phyloP scores from a whole-genome alignment of 2,888 invertebrate genomes.

The Nephrotoma appendiculata region DNA sequence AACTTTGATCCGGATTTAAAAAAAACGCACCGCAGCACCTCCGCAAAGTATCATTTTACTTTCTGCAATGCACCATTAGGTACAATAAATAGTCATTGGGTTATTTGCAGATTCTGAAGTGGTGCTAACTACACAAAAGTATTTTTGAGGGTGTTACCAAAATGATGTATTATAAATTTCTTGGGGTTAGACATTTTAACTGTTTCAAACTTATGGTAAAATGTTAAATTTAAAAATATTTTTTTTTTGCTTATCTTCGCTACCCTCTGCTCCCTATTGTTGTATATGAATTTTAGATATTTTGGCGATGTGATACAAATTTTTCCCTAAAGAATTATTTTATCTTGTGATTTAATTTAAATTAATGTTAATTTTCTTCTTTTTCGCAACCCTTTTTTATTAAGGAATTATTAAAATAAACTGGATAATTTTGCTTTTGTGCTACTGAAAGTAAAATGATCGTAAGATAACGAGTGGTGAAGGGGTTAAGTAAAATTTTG shows the following conservation, averaged over 20 bases:
- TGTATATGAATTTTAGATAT: neutral
- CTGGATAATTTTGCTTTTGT: neutral
- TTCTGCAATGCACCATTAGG: neutral
- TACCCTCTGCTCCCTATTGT: neutral
- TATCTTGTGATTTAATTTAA: neutral
- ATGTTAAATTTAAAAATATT: neutral
- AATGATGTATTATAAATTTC: neutral
- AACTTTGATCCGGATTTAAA: neutral
- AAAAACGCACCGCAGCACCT: neutral
- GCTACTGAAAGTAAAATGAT: neutral
- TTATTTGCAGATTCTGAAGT: neutral
- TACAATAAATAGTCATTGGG: neutral
- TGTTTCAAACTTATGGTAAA: neutral
- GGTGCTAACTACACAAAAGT: neutral
- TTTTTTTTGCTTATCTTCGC: neutral
- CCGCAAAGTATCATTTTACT: neutral
- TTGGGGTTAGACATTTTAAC: neutral
- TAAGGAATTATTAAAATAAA: neutral
- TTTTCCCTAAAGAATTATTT: neutral
- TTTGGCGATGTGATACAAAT: neutral
- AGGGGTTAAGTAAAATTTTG: neutral
- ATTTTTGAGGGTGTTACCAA: neutral
- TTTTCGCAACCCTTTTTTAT: neutral
- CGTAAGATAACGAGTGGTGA: neutral
- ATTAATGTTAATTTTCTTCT: neutral